Percentiles rank a stretch among this genome's conserved stretches.
These are phyloP conservation scores for Calliopum simillimum DNA, from an alignment of 2,888 invertebrate genomes.

Conservation along the genomic window DNA sequence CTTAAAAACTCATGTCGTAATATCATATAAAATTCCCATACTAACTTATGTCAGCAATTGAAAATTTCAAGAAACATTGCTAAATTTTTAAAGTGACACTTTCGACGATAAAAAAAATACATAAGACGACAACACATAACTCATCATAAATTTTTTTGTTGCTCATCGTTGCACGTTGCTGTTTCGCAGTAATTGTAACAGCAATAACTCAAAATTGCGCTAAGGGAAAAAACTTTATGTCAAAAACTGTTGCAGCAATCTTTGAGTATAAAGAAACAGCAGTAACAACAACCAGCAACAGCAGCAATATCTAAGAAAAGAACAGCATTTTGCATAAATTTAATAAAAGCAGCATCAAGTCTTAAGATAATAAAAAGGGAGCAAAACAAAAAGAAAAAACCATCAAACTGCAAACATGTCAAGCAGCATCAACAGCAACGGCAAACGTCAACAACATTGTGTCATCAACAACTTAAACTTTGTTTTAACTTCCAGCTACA, in stretches of 20 bases:
- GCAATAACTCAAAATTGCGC: background rate
- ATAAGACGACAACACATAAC: background rate
- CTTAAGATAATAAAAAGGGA: background rate
- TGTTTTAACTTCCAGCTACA: no score
- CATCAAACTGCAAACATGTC: background rate
- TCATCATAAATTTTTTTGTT: background rate
- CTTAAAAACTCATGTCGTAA: no score
- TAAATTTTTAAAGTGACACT: no score
- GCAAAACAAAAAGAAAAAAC: background rate
- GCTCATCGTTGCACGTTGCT: background rate
- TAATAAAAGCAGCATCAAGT: background rate
- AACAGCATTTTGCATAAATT: slow-evolving; percentile 18
- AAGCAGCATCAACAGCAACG: background rate
- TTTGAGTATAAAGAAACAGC: background rate
- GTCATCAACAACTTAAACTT: slow-evolving; percentile 4
- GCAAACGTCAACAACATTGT: background rate
- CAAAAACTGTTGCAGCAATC: slow-evolving; percentile 4
- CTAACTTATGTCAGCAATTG: no score
- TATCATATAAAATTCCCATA: no score
- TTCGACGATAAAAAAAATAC: no score
- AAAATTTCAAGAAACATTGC: no score
- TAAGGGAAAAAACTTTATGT: background rate
- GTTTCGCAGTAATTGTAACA: no score
- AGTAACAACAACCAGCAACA: background rate
- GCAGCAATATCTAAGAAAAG: slow-evolving; percentile 1